A percentile compares a stretch with the other conserved stretches of the same genome.
These are phyloP conservation scores for Lepeophtheirus nordmannii DNA, from an alignment of 2,888 invertebrate genomes.

Conservation along the genomic window DNA sequence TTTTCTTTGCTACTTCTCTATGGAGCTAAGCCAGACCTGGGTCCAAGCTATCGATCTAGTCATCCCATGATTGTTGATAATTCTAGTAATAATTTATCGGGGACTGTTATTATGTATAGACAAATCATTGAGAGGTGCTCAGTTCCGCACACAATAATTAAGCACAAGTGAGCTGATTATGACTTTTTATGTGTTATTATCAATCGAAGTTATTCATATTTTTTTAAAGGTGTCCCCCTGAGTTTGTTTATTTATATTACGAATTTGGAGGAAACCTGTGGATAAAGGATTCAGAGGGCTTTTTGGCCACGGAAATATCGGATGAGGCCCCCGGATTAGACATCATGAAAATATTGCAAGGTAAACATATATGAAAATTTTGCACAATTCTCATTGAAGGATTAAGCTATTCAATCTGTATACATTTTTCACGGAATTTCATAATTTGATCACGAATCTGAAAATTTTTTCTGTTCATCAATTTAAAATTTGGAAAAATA, in stretches of 20 bases:
- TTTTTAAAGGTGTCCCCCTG: constrained; percentile 16
- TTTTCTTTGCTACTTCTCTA: constrained; percentile 10
- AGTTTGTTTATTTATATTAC: constrained; percentile 23
- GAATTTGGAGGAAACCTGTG: constrained; percentile 23
- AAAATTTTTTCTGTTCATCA: no score
- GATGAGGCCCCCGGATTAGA: not conserved
- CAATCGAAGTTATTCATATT: not conserved
- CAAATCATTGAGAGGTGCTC: constrained; percentile 18
- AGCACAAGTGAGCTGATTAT: constrained; percentile 8
- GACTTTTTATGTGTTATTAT: no score
- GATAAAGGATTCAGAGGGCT: not conserved
- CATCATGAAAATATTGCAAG: constrained; percentile 12
- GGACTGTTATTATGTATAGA: no score
- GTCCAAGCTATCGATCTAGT: not conserved
- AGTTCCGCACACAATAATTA: constrained; percentile 21
- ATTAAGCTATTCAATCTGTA: not conserved
- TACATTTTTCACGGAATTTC: no score
- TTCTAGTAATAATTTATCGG: no score
- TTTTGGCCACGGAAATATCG: constrained; percentile 16
- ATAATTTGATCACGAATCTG: no score
- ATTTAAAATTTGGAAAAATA: no score
- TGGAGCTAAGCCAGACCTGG: constrained; percentile 16
- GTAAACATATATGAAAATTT: not conserved
- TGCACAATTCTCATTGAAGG: not conserved
- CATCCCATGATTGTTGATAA: not conserved